A percentile compares a stretch with the other conserved stretches of the same genome.
Evolutionary conservation across 2,888 invertebrate genomes (phyloP).

Genomic region (Xestia c-nigrum): DNA sequence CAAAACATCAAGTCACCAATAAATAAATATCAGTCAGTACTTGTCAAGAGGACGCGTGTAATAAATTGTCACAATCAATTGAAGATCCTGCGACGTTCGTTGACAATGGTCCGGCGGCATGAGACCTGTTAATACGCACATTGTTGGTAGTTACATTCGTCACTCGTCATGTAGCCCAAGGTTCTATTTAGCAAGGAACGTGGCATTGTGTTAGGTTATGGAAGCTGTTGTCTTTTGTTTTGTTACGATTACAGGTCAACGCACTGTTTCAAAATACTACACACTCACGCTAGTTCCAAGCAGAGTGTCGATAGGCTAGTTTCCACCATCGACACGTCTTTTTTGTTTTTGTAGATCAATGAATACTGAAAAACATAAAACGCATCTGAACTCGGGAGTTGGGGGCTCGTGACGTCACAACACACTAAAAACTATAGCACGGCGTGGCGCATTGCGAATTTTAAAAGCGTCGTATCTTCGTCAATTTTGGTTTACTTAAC

Average conservation of each 20-base stretch:
- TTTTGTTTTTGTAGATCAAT: too few relatives aligned
- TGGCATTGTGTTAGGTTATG: conserved; percentile 14
- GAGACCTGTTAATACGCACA: conserved; percentile 24
- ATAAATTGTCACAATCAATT: conserved; percentile 62
- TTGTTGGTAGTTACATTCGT: background rate
- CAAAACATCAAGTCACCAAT: conserved; percentile 15
- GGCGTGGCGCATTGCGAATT: too few relatives aligned
- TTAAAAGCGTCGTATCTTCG: too few relatives aligned
- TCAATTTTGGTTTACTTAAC: too few relatives aligned
- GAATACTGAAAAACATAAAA: too few relatives aligned
- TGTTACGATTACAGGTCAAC: background rate
- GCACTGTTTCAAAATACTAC: background rate
- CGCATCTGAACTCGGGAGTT: too few relatives aligned
- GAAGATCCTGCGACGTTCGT: conserved; percentile 27
- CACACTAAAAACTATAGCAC: too few relatives aligned
- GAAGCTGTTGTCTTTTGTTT: background rate
- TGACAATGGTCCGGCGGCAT: conserved; percentile 38
- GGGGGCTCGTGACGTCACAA: too few relatives aligned
- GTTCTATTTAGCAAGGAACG: conserved; percentile 21
- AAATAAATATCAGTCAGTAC: conserved; percentile 38
- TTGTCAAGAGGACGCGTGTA: conserved; percentile 24
- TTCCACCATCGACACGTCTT: too few relatives aligned
- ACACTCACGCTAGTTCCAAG: background rate
- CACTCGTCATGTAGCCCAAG: conserved; percentile 6
- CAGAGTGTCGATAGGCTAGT: too few relatives aligned